Evolutionary conservation across 1,140 invertebrate species (phyloP).

Genomic region (Drosophila arizonae): DNA sequence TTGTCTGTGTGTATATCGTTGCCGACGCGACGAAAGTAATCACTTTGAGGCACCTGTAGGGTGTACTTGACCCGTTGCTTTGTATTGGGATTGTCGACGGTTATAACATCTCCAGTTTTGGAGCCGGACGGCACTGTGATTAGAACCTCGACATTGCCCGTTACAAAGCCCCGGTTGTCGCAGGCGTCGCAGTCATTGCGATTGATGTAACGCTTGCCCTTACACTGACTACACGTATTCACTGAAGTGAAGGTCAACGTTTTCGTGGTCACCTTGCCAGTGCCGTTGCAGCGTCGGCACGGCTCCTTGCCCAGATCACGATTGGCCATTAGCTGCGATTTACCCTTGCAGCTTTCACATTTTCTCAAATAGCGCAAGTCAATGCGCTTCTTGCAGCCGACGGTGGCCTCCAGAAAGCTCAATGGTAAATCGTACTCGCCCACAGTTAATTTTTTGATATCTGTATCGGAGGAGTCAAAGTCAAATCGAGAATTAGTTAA

Average conservation of each 20-base stretch:
- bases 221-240: conserved; percentile 58
- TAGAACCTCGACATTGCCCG: conserved; percentile 57
- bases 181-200: conserved; percentile 74
- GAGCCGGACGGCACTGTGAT: conserved; percentile 66
- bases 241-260: conserved; percentile 58
- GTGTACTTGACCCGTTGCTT: conserved; percentile 62
- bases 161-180: conserved; percentile 60
- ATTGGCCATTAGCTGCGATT: conserved; percentile 62
- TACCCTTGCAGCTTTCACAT: conserved; percentile 71
- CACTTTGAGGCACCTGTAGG: conserved; percentile 55
- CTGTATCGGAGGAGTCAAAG: conserved; percentile 19
- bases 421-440: conserved; percentile 53
- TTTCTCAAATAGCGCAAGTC: conserved; percentile 64
- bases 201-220: conserved; percentile 69
- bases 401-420: conserved; percentile 62
- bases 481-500: not conserved
- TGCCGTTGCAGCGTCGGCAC: conserved; percentile 74
- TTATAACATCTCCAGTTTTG: conserved; percentile 62
- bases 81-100: conserved; percentile 65
- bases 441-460: conserved; percentile 52
- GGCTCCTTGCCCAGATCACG: conserved; percentile 64
- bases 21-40: conserved; percentile 71
- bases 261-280: conserved; percentile 57
- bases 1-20: conserved; percentile 70
- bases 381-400: conserved; percentile 71